Conservation (phyloP, 2,113 vertebrate species). For the Dasypus novemcinctus region DNA sequence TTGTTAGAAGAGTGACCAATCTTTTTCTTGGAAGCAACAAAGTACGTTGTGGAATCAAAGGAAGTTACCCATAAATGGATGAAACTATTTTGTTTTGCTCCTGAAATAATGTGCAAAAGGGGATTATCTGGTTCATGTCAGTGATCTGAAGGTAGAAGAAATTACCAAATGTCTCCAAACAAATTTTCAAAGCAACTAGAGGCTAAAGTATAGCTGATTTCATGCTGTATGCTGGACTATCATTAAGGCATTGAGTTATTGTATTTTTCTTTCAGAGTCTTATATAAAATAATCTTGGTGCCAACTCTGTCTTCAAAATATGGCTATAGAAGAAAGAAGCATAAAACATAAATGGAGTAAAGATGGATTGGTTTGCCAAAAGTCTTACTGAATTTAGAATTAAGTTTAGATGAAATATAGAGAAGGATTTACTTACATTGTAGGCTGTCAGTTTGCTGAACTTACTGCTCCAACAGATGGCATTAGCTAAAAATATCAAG, state of each 20-base stretch:
- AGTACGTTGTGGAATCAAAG: background rate
- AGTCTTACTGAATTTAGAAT: slow-evolving; percentile 6
- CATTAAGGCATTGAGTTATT: slow-evolving; percentile 22
- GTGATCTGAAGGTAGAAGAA: slow-evolving; percentile 2
- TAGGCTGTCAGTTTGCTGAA: background rate
- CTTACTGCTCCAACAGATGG: slow-evolving; percentile 23
- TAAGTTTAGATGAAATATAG: slow-evolving; percentile 16
- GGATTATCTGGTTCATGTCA: background rate
- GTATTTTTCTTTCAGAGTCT: slow-evolving; percentile 23
- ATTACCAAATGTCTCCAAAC: background rate
- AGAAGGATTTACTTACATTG: background rate
- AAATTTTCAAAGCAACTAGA: background rate
- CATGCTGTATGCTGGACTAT: background rate
- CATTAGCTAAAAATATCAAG: slow-evolving; percentile 37
- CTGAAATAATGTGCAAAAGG: background rate
- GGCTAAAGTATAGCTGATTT: background rate
- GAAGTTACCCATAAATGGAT: background rate
- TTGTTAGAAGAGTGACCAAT: background rate
- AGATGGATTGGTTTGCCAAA: slow-evolving; percentile 12
- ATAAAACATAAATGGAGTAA: background rate
- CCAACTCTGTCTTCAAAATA: slow-evolving; percentile 15
- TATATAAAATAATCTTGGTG: slow-evolving; percentile 32
- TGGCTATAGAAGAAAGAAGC: background rate
- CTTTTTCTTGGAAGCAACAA: background rate
- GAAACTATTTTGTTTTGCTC: background rate